Evolutionary conservation across 2,888 invertebrate species (phyloP).

Genomic region (Drosophila helvetica): DNA sequence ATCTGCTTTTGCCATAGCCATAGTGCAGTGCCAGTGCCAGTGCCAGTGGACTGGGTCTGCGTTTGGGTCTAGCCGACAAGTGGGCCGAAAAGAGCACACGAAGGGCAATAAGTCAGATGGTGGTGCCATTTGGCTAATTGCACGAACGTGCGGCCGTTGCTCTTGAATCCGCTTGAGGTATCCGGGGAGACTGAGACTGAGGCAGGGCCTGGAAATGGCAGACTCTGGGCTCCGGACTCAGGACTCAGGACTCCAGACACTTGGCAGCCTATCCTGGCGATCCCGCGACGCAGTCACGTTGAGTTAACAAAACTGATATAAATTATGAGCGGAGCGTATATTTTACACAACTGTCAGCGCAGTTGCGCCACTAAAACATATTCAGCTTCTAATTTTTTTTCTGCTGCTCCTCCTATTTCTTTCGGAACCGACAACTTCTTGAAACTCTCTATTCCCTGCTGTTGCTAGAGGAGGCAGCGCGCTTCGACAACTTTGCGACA

Average conservation of each 20-base stretch:
- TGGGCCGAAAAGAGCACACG: conserved; percentile 20
- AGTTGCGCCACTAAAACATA: conserved; percentile 78
- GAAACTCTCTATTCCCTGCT: conserved; percentile 51
- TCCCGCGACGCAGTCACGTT: conserved; percentile 75
- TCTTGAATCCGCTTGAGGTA: conserved; percentile 28
- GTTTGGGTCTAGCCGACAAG: conserved; percentile 25
- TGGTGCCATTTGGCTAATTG: conserved; percentile 75
- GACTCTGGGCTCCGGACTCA: conserved; percentile 21
- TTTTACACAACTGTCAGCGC: conserved; percentile 78
- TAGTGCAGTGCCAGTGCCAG: background rate
- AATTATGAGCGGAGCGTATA: conserved; percentile 76
- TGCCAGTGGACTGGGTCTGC: background rate
- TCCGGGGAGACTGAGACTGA: conserved; percentile 12
- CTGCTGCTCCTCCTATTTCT: conserved; percentile 2
- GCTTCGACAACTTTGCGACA: conserved; percentile 79
- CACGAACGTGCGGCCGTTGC: conserved; percentile 65
- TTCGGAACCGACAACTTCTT: conserved; percentile 35
- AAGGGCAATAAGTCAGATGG: conserved; percentile 46
- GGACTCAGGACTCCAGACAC: conserved; percentile 21
- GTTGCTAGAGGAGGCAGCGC: conserved; percentile 15
- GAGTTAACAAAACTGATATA: conserved; percentile 79
- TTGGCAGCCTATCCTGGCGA: conserved; percentile 52
- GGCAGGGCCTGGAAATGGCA: conserved; percentile 1
- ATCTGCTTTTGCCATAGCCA: background rate
- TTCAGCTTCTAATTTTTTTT: conserved; percentile 61